These are phyloP conservation scores for Dysdera silvatica DNA, from an alignment of 1,140 invertebrate genomes.

Conservation along the genomic window DNA sequence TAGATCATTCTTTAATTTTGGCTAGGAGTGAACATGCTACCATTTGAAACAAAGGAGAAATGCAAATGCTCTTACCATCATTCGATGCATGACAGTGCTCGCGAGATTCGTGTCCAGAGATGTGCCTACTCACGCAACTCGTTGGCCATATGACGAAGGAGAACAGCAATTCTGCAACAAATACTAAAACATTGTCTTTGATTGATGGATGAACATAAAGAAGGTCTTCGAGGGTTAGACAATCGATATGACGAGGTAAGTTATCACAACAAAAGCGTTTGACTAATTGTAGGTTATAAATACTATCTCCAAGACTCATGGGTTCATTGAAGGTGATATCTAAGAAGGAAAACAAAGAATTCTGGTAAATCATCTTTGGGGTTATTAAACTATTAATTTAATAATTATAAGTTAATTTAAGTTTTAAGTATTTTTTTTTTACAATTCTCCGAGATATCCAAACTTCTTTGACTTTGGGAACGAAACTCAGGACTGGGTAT, in stretches of 20 bases:
- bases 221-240: slow-evolving; percentile 91
- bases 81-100: slow-evolving; percentile 19
- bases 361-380: neutral
- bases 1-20: neutral
- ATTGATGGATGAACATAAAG: slow-evolving; percentile 89
- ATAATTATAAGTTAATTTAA: no score
- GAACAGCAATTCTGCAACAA: slow-evolving; percentile 92
- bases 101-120: neutral
- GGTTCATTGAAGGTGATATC: slow-evolving; percentile 49
- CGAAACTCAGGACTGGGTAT: no score
- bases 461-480: no score
- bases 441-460: no score
- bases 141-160: slow-evolving; percentile 86
- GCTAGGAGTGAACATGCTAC: neutral
- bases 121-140: slow-evolving; percentile 72
- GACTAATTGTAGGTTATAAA: slow-evolving; percentile 86
- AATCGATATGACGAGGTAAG: slow-evolving; percentile 82
- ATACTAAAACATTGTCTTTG: slow-evolving; percentile 84
- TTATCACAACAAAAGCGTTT: slow-evolving; percentile 71
- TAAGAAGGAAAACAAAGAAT: slow-evolving; percentile 34
- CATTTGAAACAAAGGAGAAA: neutral
- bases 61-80: slow-evolving; percentile 23
- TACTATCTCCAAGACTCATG: slow-evolving; percentile 66
- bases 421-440: no score
- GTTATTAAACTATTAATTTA: neutral